Percentiles rank a stretch among this genome's conserved stretches.
Evolutionary conservation across 2,888 invertebrate species (phyloP).

Genomic region (Drosophila ezoana): DNA sequence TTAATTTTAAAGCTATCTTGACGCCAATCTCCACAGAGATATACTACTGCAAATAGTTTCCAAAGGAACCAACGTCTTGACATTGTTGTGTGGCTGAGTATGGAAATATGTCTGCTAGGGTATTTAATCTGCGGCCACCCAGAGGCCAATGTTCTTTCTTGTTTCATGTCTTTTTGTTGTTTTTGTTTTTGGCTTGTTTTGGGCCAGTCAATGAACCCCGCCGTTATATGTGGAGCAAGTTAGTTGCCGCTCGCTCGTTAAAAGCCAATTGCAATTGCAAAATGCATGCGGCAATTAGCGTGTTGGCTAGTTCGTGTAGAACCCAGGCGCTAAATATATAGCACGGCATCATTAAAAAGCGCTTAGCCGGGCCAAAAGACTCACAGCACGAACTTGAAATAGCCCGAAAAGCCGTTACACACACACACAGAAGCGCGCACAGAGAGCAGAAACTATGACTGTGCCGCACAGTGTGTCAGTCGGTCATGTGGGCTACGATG

Average conservation of each 20-base stretch:
- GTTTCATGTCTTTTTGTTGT: conserved; percentile 3
- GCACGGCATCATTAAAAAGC: conserved; percentile 76
- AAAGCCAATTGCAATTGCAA: conserved; percentile 68
- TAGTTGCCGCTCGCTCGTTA: conserved; percentile 46
- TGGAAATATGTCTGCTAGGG: not conserved
- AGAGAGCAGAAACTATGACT: conserved; percentile 34
- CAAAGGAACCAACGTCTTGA: not conserved
- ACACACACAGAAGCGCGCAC: conserved; percentile 24
- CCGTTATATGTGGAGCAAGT: conserved; percentile 57
- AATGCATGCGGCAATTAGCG: conserved; percentile 66
- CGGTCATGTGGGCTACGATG: conserved; percentile 59
- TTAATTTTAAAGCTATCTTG: too few species aligned
- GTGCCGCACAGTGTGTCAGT: conserved; percentile 70
- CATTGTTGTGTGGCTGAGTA: not conserved
- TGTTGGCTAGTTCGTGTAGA: conserved; percentile 59
- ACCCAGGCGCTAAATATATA: conserved; percentile 71
- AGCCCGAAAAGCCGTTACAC: conserved; percentile 64
- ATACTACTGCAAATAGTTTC: not conserved
- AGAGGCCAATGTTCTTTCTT: not conserved
- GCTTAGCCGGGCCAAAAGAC: conserved; percentile 56
- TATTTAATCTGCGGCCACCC: not conserved
- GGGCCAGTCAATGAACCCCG: conserved; percentile 65
- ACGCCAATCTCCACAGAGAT: too few species aligned
- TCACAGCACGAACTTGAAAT: conserved; percentile 60
- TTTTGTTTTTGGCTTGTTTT: conserved; percentile 25